Evolutionary conservation across 30 jellyfish, hydroid and myxozoan species (phyloP).

Genomic region (Morbakka virulenta): DNA sequence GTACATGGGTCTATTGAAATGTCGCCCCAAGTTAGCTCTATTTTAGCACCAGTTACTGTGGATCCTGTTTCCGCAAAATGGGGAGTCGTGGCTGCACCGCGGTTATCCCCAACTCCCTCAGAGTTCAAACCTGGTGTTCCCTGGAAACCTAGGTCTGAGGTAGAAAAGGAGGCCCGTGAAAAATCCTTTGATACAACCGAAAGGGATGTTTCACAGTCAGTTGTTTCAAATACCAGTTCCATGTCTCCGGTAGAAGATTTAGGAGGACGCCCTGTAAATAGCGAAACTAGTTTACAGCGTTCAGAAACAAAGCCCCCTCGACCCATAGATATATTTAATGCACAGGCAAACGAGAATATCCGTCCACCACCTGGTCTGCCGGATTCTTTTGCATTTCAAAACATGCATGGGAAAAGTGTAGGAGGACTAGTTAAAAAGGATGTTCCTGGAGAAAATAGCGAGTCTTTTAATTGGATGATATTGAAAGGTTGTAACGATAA

Average conservation of each 20-base stretch:
- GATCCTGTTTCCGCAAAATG: conserved; percentile 99
- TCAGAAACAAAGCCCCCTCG: not conserved
- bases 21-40: conserved; percentile 11
- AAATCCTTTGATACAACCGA: not conserved
- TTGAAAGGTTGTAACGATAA: conserved; percentile 54
- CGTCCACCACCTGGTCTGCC: conserved; percentile 88
- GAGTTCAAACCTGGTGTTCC: conserved; percentile 98
- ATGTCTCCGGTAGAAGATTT: conserved; percentile 18
- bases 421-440: conserved; percentile 1
- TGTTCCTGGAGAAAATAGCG: not conserved
- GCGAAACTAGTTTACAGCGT: not conserved
- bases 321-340: not conserved
- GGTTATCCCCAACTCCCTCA: conserved; percentile 98
- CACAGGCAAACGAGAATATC: conserved; percentile 4
- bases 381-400: conserved; percentile 16
- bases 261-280: not conserved
- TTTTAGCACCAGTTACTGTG: conserved; percentile 57
- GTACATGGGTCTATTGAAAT: not conserved
- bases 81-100: conserved; percentile 99
- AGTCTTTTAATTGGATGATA: conserved; percentile 40
- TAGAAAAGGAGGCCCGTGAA: conserved; percentile 36
- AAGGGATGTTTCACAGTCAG: not conserved
- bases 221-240: not conserved
- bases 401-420: conserved; percentile 1
- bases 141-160: conserved; percentile 93